Evolutionary conservation across 1,140 invertebrate genomes (phyloP), one percentile per base, ranked within the genome.

Genomic region (Portunus trituberculatus): DNA sequence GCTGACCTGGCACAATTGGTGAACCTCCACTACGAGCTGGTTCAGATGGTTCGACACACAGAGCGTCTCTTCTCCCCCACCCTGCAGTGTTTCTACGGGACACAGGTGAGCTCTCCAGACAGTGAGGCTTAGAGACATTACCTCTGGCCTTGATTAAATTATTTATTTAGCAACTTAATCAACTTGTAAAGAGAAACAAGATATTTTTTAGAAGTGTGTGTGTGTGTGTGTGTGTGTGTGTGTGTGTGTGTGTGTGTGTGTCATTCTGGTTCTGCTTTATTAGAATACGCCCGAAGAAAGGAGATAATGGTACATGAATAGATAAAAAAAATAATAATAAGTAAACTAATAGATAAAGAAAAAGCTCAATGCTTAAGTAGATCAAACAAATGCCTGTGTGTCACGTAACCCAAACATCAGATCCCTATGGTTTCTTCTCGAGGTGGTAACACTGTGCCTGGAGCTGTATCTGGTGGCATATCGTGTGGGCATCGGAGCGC

Each of bases 371-470:
- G 6, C 1, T 6, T 39, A 39, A 39, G 6, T 39, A 39, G 6
- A 39, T 39, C 39, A 39, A n/a, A n/a, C n/a, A n/a, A n/a, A n/a
- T n/a, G n/a, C n/a, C 39, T 6, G 6, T 2, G 39, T 39, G 6
- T 39, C 39, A 39, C 39, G 39, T 39, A 39, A 39, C 39, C 39
- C 39, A 39, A 39, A 6, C 6, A 39, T 2, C 39, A 39, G 6
- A 39, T 39, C 39, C 39, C 39, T 6, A 39, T 39, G 39, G 39
- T 39, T 39, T 0, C 10, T 29, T 6, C 8, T 3, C n/a, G 83
- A 95, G 94, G 90, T 95, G 31, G 94, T 95, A 86, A 95, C 91
- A 20, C 91, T 95, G 82, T 95, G 94, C 59, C 28, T 93, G 82
- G 94, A 95, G 59, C 84, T 95, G 52, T 95, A 95, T 84, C 84